Conservation (phyloP, 64 coral and sea anemone species). For the Stichodactyla mertensii region DNA sequence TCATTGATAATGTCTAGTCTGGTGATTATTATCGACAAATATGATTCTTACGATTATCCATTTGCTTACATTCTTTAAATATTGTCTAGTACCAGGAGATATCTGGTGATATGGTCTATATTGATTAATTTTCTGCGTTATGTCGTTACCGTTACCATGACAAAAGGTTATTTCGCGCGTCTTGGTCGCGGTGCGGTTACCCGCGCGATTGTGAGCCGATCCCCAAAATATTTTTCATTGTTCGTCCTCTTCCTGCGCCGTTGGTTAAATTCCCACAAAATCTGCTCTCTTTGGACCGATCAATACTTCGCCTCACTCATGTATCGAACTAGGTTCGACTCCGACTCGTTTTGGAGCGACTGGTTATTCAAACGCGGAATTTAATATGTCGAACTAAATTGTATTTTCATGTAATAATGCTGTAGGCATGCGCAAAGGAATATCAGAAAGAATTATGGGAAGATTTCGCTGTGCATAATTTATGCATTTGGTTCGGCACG, state of each 20-base stretch:
- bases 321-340: too few relatives aligned
- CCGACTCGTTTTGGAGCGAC: too few relatives aligned
- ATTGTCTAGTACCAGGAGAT: neutral
- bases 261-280: neutral
- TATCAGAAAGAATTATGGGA: too few relatives aligned
- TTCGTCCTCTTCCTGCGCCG: neutral
- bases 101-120: neutral
- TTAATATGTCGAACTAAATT: too few relatives aligned
- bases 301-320: too few relatives aligned
- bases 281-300: neutral
- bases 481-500: too few relatives aligned
- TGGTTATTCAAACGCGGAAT: too few relatives aligned
- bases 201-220: neutral
- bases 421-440: too few relatives aligned
- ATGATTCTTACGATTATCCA: neutral
- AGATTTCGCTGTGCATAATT: too few relatives aligned
- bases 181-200: neutral
- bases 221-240: neutral
- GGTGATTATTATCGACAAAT: conserved; percentile 4
- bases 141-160: neutral
- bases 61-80: conserved; percentile 5
- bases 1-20: neutral
- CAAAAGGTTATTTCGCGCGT: neutral
- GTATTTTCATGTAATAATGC: too few relatives aligned
- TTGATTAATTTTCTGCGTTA: neutral